Percentiles rank a stretch among this genome's conserved stretches.
phyloP scores from a whole-genome alignment of 2,113 vertebrate species.

The Parus major region DNA sequence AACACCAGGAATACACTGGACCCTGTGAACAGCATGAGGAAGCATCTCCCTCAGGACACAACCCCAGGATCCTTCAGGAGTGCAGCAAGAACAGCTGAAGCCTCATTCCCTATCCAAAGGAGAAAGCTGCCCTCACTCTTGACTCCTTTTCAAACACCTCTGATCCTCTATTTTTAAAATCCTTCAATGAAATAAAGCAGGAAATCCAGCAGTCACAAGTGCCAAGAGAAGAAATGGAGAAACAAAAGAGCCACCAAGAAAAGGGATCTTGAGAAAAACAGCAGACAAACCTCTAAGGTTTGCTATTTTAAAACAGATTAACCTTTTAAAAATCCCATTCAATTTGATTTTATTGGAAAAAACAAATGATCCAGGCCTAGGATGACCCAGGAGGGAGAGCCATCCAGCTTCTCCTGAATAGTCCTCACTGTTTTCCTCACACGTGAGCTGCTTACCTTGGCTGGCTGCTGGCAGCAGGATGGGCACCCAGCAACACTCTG shows the following conservation, averaged over 20 bases:
- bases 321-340: neutral
- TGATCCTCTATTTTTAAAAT: neutral
- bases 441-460: neutral
- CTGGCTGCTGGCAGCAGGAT: neutral
- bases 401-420: neutral
- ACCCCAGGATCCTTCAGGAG: neutral
- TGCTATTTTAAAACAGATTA: conserved; percentile 1
- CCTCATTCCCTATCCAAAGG: neutral
- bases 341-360: conserved; percentile 32
- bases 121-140: neutral
- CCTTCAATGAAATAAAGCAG: neutral
- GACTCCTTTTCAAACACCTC: neutral
- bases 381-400: neutral
- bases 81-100: neutral
- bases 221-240: neutral
- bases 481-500: neutral
- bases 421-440: neutral
- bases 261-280: neutral
- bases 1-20: rapidly evolving
- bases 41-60: neutral
- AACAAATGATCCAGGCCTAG: neutral
- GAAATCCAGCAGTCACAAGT: neutral
- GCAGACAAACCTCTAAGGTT: neutral
- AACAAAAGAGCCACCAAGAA: neutral
- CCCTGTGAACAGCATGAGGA: neutral